A percentile compares a stretch with the other conserved stretches of the same genome.
These are phyloP conservation scores for Danionella cerebrum DNA, from an alignment of 2,113 vertebrate species.

Conservation along the genomic window DNA sequence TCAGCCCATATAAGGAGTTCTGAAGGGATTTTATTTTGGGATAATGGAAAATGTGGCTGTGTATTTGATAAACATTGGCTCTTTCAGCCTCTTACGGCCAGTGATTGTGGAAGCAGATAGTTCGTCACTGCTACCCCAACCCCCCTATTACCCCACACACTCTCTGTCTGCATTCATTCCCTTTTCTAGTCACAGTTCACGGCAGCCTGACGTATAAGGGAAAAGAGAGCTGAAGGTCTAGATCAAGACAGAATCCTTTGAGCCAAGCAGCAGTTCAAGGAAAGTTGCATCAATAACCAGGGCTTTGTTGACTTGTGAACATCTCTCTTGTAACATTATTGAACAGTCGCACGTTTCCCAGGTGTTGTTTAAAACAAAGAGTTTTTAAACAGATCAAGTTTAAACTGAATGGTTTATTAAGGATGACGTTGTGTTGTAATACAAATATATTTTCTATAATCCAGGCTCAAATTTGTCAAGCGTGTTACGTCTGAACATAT, in stretches of 20 bases:
- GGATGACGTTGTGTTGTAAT: no score
- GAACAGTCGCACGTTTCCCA: no score
- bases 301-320: background rate
- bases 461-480: no score
- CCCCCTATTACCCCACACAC: background rate
- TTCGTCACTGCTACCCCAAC: constrained; percentile 37
- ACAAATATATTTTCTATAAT: no score
- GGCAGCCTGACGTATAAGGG: constrained; percentile 53
- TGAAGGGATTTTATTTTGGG: constrained; percentile 55
- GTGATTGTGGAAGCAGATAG: constrained; percentile 62
- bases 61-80: constrained; percentile 66
- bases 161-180: constrained; percentile 56
- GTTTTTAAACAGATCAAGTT: no score
- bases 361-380: no score
- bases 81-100: constrained; percentile 46
- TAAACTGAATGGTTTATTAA: no score
- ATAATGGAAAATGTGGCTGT: constrained; percentile 67
- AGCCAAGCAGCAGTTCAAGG: background rate
- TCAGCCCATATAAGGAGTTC: constrained; percentile 63
- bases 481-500: no score
- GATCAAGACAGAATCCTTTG: background rate
- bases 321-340: background rate
- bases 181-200: constrained; percentile 65
- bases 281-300: background rate
- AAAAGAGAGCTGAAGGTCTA: constrained; percentile 31